phyloP scores from a whole-genome alignment of 2,113 vertebrate genomes.

The Nothoprocta perdicaria region DNA sequence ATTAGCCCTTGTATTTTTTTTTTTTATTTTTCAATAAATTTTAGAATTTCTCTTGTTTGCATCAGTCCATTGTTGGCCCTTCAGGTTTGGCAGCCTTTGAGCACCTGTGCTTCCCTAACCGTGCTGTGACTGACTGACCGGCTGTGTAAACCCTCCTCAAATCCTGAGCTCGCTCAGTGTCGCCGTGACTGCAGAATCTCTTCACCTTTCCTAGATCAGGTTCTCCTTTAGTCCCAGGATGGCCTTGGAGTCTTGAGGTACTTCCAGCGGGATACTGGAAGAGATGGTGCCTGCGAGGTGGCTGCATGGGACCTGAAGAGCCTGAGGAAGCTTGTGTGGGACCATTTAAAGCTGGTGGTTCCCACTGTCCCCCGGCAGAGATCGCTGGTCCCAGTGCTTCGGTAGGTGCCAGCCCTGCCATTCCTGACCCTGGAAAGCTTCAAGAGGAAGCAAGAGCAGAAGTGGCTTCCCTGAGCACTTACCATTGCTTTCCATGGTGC shows the following conservation, averaged over 20 bases:
- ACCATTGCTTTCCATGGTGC: not conserved
- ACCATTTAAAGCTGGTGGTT: not conserved
- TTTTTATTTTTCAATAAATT: not conserved
- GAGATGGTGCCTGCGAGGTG: not conserved
- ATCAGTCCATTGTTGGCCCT: not conserved
- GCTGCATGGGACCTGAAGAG: not conserved
- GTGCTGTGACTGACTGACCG: not conserved
- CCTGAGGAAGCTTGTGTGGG: not conserved
- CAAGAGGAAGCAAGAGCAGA: not conserved
- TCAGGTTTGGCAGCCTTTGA: not conserved
- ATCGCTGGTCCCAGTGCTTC: fast-evolving
- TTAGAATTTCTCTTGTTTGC: not conserved
- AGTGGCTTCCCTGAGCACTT: conserved; percentile 10
- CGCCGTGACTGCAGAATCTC: not conserved
- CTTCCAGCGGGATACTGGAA: not conserved
- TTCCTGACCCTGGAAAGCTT: not conserved
- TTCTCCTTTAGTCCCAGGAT: not conserved
- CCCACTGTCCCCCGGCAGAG: fast-evolving
- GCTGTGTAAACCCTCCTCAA: not conserved
- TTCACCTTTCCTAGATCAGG: not conserved
- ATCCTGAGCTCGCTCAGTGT: conserved; percentile 5
- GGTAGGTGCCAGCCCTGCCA: fast-evolving
- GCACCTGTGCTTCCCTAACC: not conserved
- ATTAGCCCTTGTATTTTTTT: not conserved
- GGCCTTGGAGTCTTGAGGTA: not conserved